Evolutionary conservation across 2,888 invertebrate species (phyloP).

Genomic region (Onthophagus sagittarius): DNA sequence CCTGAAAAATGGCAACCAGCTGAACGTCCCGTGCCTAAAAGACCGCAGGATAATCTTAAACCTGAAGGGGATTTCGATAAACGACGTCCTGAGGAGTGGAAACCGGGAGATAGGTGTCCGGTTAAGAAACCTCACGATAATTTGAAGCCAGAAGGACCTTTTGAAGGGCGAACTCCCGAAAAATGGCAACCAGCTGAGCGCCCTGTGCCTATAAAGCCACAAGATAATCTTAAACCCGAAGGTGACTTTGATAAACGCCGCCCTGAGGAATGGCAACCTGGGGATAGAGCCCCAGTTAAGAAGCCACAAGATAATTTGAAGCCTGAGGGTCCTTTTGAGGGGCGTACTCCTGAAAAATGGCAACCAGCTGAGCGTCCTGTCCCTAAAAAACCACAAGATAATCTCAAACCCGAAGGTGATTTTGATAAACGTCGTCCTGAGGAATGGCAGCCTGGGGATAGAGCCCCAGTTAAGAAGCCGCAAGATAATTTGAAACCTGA

Average conservation of each 20-base stretch:
- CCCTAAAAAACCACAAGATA: conserved; percentile 48
- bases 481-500: conserved; percentile 58
- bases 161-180: conserved; percentile 36
- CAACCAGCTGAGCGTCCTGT: conserved; percentile 47
- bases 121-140: conserved; percentile 60
- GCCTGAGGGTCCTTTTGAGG: conserved; percentile 53
- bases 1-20: conserved; percentile 42
- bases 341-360: conserved; percentile 41
- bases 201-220: conserved; percentile 50
- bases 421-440: conserved; percentile 49
- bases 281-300: conserved; percentile 46
- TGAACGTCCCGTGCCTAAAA: conserved; percentile 54
- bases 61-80: conserved; percentile 56
- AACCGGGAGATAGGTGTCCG: conserved; percentile 52
- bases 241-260: conserved; percentile 55
- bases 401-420: conserved; percentile 53
- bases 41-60: conserved; percentile 49
- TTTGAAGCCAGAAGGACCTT: conserved; percentile 50
- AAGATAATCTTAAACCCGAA: conserved; percentile 52
- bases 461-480: conserved; percentile 45
- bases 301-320: conserved; percentile 48
- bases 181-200: conserved; percentile 49
- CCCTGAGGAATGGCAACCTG: conserved; percentile 44
- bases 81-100: conserved; percentile 47
- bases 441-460: conserved; percentile 49